A percentile compares a stretch with the other conserved stretches of the same genome.
phyloP scores from a whole-genome alignment of 2,888 invertebrate species.

The Netelia inedita region DNA sequence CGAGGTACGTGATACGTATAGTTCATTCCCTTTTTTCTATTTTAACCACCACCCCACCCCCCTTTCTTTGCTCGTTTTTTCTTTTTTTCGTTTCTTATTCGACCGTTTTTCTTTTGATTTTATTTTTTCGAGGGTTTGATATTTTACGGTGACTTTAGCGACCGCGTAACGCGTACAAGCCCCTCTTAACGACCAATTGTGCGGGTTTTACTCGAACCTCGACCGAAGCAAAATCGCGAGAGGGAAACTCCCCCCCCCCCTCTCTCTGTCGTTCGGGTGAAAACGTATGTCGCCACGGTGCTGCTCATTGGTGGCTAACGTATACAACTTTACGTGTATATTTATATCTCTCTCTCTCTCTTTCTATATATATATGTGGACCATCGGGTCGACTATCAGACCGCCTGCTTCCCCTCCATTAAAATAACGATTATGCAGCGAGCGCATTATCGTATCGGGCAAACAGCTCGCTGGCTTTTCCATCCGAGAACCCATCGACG shows the following conservation, averaged over 20 bases:
- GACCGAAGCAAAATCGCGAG: slow-evolving; percentile 26
- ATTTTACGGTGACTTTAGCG: slow-evolving; percentile 24
- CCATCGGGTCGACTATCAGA: slow-evolving; percentile 52
- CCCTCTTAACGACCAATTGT: slow-evolving; percentile 77
- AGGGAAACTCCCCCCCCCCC: not conserved
- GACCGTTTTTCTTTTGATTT: slow-evolving; percentile 7
- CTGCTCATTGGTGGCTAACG: slow-evolving; percentile 72
- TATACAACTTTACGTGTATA: not conserved
- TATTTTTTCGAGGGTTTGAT: not conserved
- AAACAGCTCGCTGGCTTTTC: slow-evolving; percentile 61
- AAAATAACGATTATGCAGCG: slow-evolving; percentile 81
- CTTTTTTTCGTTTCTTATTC: slow-evolving; percentile 4
- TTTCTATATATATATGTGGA: slow-evolving; percentile 3
- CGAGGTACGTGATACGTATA: not conserved
- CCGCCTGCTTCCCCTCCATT: slow-evolving; percentile 82
- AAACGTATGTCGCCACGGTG: slow-evolving; percentile 75
- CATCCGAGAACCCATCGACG: slow-evolving; percentile 6
- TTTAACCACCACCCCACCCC: too few species aligned
- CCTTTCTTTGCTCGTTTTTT: not conserved
- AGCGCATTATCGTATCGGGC: slow-evolving; percentile 77
- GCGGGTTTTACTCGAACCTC: slow-evolving; percentile 55
- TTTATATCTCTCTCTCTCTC: too few species aligned
- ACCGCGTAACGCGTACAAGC: slow-evolving; percentile 37
- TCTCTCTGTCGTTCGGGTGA: slow-evolving; percentile 77
- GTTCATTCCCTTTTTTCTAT: not conserved